Conservation (phyloP, 2,888 invertebrate genomes). For the Romanomermis culicivorax region DNA sequence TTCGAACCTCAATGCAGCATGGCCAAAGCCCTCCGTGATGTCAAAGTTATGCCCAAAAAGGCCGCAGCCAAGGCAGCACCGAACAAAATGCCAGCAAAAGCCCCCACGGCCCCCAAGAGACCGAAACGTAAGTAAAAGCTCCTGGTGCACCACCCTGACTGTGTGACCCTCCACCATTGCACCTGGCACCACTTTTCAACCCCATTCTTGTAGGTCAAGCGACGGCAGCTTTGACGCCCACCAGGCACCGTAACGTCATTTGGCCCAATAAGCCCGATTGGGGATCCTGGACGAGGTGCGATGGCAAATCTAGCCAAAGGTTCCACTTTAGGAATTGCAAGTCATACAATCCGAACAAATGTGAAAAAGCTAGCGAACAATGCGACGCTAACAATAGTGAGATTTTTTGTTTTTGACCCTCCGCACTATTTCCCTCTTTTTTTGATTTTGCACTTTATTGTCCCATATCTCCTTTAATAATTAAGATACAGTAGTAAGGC, state of each 20-base stretch:
- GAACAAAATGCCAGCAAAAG: background rate
- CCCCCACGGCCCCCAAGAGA: background rate
- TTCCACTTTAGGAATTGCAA: background rate
- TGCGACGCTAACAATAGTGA: conserved; percentile 3
- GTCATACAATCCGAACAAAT: conserved; percentile 1
- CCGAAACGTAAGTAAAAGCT: background rate
- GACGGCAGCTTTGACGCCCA: too few species aligned
- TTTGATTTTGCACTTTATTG: too few species aligned
- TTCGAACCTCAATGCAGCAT: conserved; percentile 1
- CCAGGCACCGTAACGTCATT: background rate
- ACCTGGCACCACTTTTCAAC: too few species aligned
- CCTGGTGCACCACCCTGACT: background rate
- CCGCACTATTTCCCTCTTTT: too few species aligned
- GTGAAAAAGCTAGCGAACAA: background rate
- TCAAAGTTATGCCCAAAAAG: background rate
- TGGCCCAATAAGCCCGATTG: background rate
- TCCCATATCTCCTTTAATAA: too few species aligned
- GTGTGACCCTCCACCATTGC: too few species aligned
- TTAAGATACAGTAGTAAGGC: too few species aligned
- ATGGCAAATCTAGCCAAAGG: background rate
- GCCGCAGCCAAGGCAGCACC: background rate
- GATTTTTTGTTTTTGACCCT: too few species aligned
- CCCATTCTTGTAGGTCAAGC: too few species aligned
- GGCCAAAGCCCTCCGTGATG: too few species aligned
- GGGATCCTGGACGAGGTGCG: conserved; percentile 2